Percentiles rank a stretch among this genome's conserved stretches.
phyloP scores from a whole-genome alignment of 2,888 invertebrate species.

The Meganola albula region DNA sequence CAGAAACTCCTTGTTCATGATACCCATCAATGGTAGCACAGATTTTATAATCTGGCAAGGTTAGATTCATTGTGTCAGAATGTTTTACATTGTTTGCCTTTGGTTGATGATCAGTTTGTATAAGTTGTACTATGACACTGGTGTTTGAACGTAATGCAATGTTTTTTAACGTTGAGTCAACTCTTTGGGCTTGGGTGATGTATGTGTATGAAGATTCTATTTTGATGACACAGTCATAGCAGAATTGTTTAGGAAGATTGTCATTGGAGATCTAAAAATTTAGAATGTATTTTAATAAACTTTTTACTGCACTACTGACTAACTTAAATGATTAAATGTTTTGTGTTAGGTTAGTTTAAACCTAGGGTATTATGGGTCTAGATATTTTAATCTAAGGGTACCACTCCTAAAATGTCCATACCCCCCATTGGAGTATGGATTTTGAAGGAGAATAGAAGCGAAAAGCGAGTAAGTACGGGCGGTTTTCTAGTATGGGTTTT shows the following conservation, averaged over 20 bases:
- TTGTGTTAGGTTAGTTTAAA: too few relatives aligned
- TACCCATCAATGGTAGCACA: slow-evolving; percentile 37
- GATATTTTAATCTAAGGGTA: too few relatives aligned
- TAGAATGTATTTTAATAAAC: too few relatives aligned
- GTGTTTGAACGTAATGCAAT: slow-evolving; percentile 45
- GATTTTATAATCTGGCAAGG: slow-evolving; percentile 49
- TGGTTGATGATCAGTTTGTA: neutral
- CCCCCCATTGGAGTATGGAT: too few relatives aligned
- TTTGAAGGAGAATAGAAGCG: too few relatives aligned
- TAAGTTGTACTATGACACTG: slow-evolving; percentile 48
- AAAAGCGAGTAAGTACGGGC: too few relatives aligned
- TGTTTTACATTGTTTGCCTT: too few relatives aligned
- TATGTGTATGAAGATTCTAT: slow-evolving; percentile 70
- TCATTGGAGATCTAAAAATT: slow-evolving; percentile 52
- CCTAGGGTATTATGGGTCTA: too few relatives aligned
- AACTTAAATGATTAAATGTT: too few relatives aligned
- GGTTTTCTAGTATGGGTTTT: too few relatives aligned
- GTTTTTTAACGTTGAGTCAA: slow-evolving; percentile 51
- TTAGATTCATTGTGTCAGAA: slow-evolving; percentile 35
- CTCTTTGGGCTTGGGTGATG: slow-evolving; percentile 60
- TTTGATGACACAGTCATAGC: slow-evolving; percentile 65
- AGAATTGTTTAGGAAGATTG: slow-evolving; percentile 68
- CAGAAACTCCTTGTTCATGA: slow-evolving; percentile 19
- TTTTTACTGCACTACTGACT: too few relatives aligned
- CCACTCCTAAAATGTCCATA: too few relatives aligned